Percentiles rank a stretch among this genome's conserved stretches.
These are phyloP conservation scores for Patagioenas fasciata DNA, from an alignment of 2,113 vertebrate genomes.

Conservation along the genomic window DNA sequence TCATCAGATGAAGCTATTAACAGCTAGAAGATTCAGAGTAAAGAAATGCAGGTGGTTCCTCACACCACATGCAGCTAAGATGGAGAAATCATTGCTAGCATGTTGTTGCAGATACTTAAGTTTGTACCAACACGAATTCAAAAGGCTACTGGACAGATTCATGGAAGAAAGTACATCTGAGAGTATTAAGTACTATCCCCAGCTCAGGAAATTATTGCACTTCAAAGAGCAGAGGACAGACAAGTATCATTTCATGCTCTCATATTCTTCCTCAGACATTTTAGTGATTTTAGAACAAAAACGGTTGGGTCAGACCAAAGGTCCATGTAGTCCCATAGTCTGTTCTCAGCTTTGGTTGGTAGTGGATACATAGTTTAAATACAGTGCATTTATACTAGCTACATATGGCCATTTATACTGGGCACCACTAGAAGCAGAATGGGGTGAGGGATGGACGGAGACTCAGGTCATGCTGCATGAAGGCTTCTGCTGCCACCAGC, in stretches of 20 bases:
- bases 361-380: background rate
- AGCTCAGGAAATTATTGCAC: rapidly evolving
- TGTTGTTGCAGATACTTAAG: background rate
- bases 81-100: background rate
- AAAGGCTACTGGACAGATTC: background rate
- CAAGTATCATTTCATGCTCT: background rate
- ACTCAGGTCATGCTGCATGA: background rate
- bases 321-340: background rate
- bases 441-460: background rate
- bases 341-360: background rate
- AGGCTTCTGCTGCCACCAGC: background rate
- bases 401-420: background rate
- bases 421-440: background rate
- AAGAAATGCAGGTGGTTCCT: background rate
- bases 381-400: background rate
- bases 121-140: background rate
- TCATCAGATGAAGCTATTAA: background rate
- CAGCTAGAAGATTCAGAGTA: background rate
- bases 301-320: background rate
- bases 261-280: background rate
- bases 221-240: background rate
- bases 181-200: background rate
- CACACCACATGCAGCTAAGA: rapidly evolving
- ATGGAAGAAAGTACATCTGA: background rate
- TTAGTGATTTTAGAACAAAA: background rate